Base-by-base conservation (phyloP, 2,888 invertebrate genomes). In the Cactoblastis cactorum region DNA sequence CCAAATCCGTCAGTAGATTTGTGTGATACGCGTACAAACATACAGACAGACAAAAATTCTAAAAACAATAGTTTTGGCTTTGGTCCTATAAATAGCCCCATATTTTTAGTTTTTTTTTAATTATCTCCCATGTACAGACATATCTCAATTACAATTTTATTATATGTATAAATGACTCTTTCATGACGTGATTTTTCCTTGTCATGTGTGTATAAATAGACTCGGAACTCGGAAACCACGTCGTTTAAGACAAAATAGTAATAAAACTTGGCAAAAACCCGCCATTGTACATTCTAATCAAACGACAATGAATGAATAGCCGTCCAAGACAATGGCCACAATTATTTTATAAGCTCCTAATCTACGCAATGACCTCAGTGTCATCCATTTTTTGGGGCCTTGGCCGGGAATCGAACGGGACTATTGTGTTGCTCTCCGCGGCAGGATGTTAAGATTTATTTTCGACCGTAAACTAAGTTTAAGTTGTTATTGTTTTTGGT, bases 301-400 rank as follows among this genome's bases (percentile, higher is more conserved):
- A 41, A 24, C 3, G 43, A 43, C 43, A 43, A 43, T 43, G 43
- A 41, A 6, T 41, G 22, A 28, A 15, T 41, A 39, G 12, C 17
- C 46, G 19, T 22, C 19, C 1, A 17, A 35, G 19, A 35, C 22
- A 46, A 35, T 46, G 8, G 43, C 35, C 14, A 34, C 34, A 35
- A 46, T 35, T 19, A 35, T 22, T 46, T 22, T 35, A 46, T 19
- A 34, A 35, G 46, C 34, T 28, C 24, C 34, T 35, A 46, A 46
- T 35, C 46, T 46, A 3, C 35, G 34, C 11, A 9, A 9, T 32
- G 46, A 35, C 46, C 46, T 46, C 46, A 19, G 46, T 46, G 35
- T 46, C 46, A 46, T 46, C 46, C 22, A 46, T 46, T 46, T 46
- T 37, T 18, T 8, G 34, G 46, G 34, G 17, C 46, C 46, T 46